These are phyloP conservation scores for Cecropterus lyciades DNA, from an alignment of 1,140 invertebrate genomes.

Conservation along the genomic window DNA sequence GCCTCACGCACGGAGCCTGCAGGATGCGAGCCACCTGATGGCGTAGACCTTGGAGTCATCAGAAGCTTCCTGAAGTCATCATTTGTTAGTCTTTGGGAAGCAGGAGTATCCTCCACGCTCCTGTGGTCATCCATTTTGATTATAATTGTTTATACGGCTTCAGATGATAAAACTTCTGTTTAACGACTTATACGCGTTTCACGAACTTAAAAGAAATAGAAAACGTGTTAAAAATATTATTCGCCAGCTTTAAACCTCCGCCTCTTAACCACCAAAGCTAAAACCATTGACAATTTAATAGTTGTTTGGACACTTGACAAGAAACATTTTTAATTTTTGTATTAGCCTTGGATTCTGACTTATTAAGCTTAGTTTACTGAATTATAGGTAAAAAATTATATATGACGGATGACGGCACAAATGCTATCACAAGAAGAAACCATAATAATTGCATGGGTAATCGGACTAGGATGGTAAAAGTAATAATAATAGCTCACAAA, in stretches of 20 bases:
- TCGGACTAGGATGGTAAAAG: no score
- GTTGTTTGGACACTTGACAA: no score
- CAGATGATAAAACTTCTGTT: background rate
- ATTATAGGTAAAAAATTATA: no score
- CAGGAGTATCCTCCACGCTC: slow-evolving; percentile 81
- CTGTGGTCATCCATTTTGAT: slow-evolving; percentile 71
- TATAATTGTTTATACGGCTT: background rate
- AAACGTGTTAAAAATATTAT: background rate
- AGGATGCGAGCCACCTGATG: slow-evolving; percentile 78
- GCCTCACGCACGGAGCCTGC: slow-evolving; percentile 85
- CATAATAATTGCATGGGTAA: no score
- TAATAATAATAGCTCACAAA: no score
- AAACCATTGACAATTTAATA: no score
- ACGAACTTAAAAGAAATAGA: background rate
- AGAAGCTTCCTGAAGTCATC: slow-evolving; percentile 98
- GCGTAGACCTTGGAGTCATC: slow-evolving; percentile 95
- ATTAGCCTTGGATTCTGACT: no score
- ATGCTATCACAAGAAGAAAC: no score
- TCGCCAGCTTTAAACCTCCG: background rate
- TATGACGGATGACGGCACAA: no score
- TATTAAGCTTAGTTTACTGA: no score
- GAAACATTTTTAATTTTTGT: no score
- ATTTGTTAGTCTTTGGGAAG: slow-evolving; percentile 93
- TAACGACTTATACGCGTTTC: background rate
- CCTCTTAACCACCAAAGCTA: no score